Evolutionary conservation across 2,797 vertebrate genomes (phyloP).

Genomic region (Muscicapa comitata): DNA sequence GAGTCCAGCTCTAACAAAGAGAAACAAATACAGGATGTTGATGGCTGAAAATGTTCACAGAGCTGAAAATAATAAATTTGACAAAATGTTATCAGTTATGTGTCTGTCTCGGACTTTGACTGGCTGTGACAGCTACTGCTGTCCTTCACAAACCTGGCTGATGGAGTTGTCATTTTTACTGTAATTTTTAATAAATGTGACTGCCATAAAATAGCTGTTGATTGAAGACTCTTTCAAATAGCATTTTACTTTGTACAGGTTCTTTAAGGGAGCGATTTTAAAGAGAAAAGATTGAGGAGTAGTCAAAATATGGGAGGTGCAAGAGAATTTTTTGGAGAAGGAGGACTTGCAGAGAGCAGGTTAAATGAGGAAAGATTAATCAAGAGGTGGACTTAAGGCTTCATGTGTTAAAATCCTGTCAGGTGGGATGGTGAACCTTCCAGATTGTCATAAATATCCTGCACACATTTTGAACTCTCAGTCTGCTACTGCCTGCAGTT

Average conservation of each 20-base stretch:
- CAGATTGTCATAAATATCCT: neutral
- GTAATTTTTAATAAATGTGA: neutral
- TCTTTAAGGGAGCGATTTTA: neutral
- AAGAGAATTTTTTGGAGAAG: neutral
- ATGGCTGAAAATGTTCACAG: neutral
- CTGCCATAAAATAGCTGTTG: neutral
- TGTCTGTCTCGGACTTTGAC: neutral
- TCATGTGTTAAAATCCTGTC: neutral
- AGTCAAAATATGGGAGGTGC: neutral
- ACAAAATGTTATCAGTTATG: neutral
- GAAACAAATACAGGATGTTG: neutral
- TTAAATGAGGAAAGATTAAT: neutral
- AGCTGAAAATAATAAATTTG: neutral
- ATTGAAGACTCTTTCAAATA: neutral
- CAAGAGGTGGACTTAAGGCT: neutral
- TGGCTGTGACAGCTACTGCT: neutral
- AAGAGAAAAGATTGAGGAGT: neutral
- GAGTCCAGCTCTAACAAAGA: neutral
- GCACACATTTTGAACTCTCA: neutral
- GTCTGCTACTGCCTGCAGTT: neutral
- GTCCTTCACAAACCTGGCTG: neutral
- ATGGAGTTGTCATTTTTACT: constrained; percentile 5
- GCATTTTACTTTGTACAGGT: neutral
- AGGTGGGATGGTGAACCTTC: neutral
- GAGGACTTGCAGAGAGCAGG: neutral